Evolutionary conservation across 2,113 vertebrate species (phyloP), one percentile per base, ranked within the genome.

Genomic region (Furnarius figulus): DNA sequence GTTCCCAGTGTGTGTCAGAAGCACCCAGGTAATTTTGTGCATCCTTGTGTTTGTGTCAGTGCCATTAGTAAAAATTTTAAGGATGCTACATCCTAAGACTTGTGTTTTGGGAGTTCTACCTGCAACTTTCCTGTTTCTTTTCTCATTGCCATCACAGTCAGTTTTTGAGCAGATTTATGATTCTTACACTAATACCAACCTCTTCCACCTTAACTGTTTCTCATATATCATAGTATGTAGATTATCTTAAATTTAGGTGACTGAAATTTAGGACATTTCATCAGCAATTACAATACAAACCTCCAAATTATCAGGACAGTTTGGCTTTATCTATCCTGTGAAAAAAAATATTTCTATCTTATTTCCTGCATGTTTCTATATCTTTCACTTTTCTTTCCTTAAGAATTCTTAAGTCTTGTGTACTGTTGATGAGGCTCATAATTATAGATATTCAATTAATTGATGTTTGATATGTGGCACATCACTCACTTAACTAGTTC

Each of bases 111-210:
- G 31, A 73, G 37, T 73, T 93, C 17, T 53, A 76, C 14, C 12
- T 27, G 20, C 40, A 73, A 27, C 37, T 80, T 52, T 66, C 23
- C 17, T 46, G 2, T 61, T 87, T 40, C 25, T 80, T 85, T 94
- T 75, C 39, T 39, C 9, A 10, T 74, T 80, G 40, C 19, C 11
- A 25, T 59, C 1, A 1, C 56, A 89, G 53, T 47, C 53, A 68
- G 7, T 25, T 86, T 91, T 39, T 46, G 15, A 58, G 28, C 14
- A 76, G 66, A 84, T 62, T 42, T 73, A 4, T 47, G 31, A 49
- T 85, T 56, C 53, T 87, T 53, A 14, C 14, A 22, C 7, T 40
- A 39, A 59, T 15, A 19, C 24, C 0, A 0, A 21, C 49, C 16
- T 82, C 46, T 89, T 80, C 37, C 63, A 70, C 25, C 14, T 83